phyloP scores from a whole-genome alignment of 1,140 invertebrate species.

The Cephus cinctus region DNA sequence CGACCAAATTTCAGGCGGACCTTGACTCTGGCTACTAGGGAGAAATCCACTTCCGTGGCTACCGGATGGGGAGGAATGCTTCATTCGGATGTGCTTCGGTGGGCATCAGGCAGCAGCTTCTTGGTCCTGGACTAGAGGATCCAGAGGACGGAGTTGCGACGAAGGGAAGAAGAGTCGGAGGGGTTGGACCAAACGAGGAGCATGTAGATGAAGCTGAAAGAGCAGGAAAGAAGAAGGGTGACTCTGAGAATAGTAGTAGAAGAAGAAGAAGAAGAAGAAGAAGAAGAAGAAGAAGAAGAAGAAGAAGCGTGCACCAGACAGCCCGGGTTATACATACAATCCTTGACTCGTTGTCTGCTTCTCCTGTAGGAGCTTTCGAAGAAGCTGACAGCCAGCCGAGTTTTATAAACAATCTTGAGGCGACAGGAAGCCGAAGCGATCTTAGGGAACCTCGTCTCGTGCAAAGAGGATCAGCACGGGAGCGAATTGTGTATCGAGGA shows the following conservation, averaged over 20 bases:
- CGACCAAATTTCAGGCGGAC: too few species aligned
- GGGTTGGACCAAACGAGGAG: background rate
- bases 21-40: too few species aligned
- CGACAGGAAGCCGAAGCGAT: constrained; percentile 26
- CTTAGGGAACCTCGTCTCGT: constrained; percentile 16
- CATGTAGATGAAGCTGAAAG: background rate
- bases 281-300: constrained; percentile 11
- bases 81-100: too few species aligned
- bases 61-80: too few species aligned
- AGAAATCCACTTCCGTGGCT: too few species aligned
- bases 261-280: constrained; percentile 34
- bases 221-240: background rate
- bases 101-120: too few species aligned
- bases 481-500: too few species aligned
- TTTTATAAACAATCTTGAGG: constrained; percentile 43
- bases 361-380: constrained; percentile 28
- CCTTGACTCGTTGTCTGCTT: constrained; percentile 39
- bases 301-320: constrained; percentile 39
- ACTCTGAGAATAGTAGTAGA: background rate
- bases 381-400: constrained; percentile 36
- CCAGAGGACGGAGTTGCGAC: background rate
- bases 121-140: too few species aligned
- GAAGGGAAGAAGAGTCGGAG: background rate
- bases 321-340: constrained; percentile 43
- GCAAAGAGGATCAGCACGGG: constrained; percentile 36